phyloP scores from a whole-genome alignment of 1,140 invertebrate species.

The Leguminivora glycinivorella region DNA sequence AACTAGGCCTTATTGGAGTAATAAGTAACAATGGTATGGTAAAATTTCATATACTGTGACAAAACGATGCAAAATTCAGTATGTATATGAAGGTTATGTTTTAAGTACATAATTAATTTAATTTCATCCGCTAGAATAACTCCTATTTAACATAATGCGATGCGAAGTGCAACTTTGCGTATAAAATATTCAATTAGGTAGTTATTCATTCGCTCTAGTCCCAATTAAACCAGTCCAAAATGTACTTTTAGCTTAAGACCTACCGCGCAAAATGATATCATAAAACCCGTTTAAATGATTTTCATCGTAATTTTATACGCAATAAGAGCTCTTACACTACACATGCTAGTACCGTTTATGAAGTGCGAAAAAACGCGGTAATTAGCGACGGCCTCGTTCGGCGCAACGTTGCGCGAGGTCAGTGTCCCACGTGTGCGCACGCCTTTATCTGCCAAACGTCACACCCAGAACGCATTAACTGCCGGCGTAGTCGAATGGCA shows the following conservation, averaged over 20 bases:
- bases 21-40: too few species aligned
- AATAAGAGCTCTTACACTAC: neutral
- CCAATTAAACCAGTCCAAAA: neutral
- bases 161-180: neutral
- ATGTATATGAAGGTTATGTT: too few species aligned
- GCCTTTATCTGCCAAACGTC: neutral
- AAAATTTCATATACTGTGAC: too few species aligned
- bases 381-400: constrained; percentile 30
- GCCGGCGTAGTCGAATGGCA: too few species aligned
- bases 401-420: constrained; percentile 36
- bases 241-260: neutral
- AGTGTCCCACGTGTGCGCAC: constrained; percentile 34
- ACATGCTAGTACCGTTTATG: neutral
- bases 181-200: neutral
- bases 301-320: neutral
- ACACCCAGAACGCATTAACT: neutral
- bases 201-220: neutral
- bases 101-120: too few species aligned
- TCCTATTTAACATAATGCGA: neutral
- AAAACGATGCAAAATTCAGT: too few species aligned
- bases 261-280: neutral
- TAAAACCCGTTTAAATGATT: neutral
- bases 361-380: constrained; percentile 32
- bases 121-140: too few species aligned
- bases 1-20: too few species aligned